These are phyloP conservation scores for Ganaspis sp. DNA, from an alignment of 1,140 invertebrate genomes.

Conservation along the genomic window DNA sequence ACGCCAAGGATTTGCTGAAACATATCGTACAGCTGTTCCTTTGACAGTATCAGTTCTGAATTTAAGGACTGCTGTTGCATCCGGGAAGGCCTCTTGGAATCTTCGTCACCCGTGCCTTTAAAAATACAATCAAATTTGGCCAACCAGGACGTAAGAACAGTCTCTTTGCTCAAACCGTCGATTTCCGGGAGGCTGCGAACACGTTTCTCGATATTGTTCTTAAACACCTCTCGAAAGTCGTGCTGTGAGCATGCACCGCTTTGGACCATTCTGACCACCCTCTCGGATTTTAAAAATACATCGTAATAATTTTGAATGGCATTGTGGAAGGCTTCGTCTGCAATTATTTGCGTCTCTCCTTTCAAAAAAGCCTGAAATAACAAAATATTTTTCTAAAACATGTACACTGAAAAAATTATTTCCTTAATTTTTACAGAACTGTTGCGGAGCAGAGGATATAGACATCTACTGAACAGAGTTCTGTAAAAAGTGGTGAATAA, in stretches of 20 bases:
- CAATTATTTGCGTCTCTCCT: constrained; percentile 98
- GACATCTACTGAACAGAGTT: too few species aligned
- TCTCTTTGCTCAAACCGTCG: constrained; percentile 99
- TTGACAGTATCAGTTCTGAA: constrained; percentile 93
- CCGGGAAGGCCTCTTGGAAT: constrained; percentile 88
- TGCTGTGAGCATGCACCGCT: constrained; percentile 98
- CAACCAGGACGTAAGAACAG: constrained; percentile 99
- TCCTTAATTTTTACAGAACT: too few species aligned
- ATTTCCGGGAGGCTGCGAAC: constrained; percentile 98
- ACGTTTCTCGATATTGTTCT: constrained; percentile 97
- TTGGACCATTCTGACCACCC: constrained; percentile 96
- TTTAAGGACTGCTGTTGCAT: constrained; percentile 92
- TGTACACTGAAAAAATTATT: not conserved
- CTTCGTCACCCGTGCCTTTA: constrained; percentile 93
- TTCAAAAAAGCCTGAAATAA: constrained; percentile 87
- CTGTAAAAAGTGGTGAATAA: too few species aligned
- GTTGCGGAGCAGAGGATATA: too few species aligned
- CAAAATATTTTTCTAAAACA: not conserved
- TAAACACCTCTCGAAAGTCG: constrained; percentile 99
- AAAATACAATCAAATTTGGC: constrained; percentile 99
- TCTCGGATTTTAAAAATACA: constrained; percentile 97
- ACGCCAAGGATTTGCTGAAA: constrained; percentile 99
- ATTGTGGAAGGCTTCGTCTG: constrained; percentile 99
- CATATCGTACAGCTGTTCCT: constrained; percentile 99
- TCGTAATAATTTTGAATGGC: constrained; percentile 98